Percentiles rank a stretch among this genome's conserved stretches.
These are phyloP conservation scores for Abrostola tripartita DNA, from an alignment of 2,888 invertebrate genomes.

Conservation along the genomic window DNA sequence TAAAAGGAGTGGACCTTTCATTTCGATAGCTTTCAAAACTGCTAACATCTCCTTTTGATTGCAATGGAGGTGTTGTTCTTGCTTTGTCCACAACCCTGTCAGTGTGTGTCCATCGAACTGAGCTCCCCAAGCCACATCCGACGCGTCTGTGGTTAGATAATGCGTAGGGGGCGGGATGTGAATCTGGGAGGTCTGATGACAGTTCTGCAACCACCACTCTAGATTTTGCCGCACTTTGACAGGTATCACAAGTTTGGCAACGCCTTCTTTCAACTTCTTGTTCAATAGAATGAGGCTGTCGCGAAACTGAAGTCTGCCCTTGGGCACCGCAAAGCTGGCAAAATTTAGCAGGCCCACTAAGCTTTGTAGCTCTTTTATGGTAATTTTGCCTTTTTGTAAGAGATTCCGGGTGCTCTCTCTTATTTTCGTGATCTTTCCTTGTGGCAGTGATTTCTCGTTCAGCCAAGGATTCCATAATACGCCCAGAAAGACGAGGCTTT, in stretches of 20 bases:
- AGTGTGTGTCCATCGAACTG: not conserved
- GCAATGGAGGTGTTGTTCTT: constrained; percentile 7
- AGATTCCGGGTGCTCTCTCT: not conserved
- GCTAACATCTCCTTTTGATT: constrained; percentile 9
- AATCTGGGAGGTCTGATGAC: constrained; percentile 1
- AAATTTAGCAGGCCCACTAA: constrained; percentile 15
- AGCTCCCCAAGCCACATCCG: not conserved
- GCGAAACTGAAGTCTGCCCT: not conserved
- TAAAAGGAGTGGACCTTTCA: not conserved
- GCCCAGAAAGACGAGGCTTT: constrained; percentile 17
- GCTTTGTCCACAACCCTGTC: not conserved
- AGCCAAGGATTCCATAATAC: not conserved
- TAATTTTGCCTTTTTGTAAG: not conserved
- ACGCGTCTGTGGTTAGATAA: constrained; percentile 17
- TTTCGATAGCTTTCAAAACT: constrained; percentile 1
- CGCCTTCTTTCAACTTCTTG: too few relatives aligned
- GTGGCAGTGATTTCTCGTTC: constrained; percentile 8
- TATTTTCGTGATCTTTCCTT: constrained; percentile 1
- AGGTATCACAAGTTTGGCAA: too few relatives aligned
- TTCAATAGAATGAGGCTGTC: not conserved
- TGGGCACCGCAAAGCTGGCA: constrained; percentile 15
- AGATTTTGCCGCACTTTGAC: too few relatives aligned
- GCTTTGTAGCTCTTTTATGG: not conserved
- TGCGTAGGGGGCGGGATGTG: constrained; percentile 8
- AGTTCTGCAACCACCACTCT: constrained; percentile 1